These are phyloP conservation scores for Tortrix viridana DNA, from an alignment of 2,888 invertebrate genomes.

Conservation along the genomic window DNA sequence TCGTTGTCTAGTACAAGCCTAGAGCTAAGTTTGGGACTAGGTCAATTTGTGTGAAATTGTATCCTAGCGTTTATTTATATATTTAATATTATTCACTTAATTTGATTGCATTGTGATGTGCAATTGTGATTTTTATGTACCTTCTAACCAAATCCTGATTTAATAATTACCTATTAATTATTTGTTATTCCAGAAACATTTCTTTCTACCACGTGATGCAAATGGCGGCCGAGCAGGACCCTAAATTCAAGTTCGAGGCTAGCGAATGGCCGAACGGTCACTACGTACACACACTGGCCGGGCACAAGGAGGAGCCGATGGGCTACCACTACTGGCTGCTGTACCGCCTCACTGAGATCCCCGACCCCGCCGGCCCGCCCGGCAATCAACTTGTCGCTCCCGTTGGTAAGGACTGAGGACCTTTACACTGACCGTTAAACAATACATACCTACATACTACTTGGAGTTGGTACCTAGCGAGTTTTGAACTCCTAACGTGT, in stretches of 20 bases:
- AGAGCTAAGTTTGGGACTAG: too few relatives aligned
- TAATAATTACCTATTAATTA: background rate
- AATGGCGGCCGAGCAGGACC: constrained; percentile 91
- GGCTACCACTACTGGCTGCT: constrained; percentile 96
- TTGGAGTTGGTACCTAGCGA: too few relatives aligned
- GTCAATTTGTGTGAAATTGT: too few relatives aligned
- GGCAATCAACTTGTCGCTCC: constrained; percentile 95
- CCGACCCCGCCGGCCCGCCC: constrained; percentile 92
- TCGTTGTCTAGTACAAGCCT: too few relatives aligned
- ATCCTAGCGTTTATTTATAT: too few relatives aligned
- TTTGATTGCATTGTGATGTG: too few relatives aligned
- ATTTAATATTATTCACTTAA: too few relatives aligned
- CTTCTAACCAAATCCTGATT: too few relatives aligned
- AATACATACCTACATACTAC: too few relatives aligned
- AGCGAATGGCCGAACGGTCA: constrained; percentile 97
- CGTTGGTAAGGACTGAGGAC: constrained; percentile 85
- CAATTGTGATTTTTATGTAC: too few relatives aligned
- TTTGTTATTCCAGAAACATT: constrained; percentile 77
- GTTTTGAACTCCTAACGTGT: too few relatives aligned
- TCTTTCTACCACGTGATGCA: constrained; percentile 91
- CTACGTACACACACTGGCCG: constrained; percentile 94
- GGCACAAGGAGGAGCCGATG: constrained; percentile 91
- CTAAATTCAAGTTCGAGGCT: constrained; percentile 89
- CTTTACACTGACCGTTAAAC: too few relatives aligned
- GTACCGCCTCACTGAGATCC: constrained; percentile 91